These are phyloP conservation scores for Pseudochromis fuscus DNA, from an alignment of 2,797 vertebrate genomes.

Conservation along the genomic window DNA sequence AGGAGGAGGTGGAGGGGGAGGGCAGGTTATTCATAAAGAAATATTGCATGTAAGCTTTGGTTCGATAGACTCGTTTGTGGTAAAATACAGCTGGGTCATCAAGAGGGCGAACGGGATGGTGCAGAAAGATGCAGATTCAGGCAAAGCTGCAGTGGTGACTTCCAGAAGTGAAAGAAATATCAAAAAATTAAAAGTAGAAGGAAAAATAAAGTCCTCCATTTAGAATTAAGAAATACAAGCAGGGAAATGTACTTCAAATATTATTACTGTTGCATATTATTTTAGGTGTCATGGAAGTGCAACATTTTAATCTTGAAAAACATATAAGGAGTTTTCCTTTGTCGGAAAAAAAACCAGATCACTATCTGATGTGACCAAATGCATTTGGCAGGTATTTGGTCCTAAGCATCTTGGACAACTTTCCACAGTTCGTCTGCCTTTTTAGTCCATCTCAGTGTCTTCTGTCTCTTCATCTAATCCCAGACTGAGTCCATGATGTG, in stretches of 20 bases:
- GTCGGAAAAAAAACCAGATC: background rate
- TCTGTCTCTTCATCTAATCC: background rate
- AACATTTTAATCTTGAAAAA: too few relatives aligned
- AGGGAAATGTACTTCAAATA: background rate
- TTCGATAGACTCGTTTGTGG: slow-evolving; percentile 8
- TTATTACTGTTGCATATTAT: background rate
- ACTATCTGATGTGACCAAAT: background rate
- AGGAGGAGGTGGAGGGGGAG: background rate
- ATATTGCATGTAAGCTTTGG: slow-evolving; percentile 3
- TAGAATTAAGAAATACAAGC: background rate
- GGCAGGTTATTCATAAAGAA: slow-evolving; percentile 17
- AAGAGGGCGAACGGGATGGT: background rate
- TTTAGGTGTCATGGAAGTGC: too few relatives aligned
- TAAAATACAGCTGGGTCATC: slow-evolving; percentile 35
- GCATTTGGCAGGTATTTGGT: background rate
- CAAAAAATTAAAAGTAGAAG: background rate
- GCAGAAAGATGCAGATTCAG: slow-evolving; percentile 3
- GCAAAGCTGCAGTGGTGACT: background rate
- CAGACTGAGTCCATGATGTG: background rate
- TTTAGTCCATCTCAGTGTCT: background rate
- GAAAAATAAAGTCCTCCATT: background rate
- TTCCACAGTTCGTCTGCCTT: background rate
- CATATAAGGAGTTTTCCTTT: background rate
- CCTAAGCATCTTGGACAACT: background rate
- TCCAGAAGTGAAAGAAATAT: background rate